These are phyloP conservation scores for Ferrisia virgata DNA, from an alignment of 2,888 invertebrate genomes.

Conservation along the genomic window DNA sequence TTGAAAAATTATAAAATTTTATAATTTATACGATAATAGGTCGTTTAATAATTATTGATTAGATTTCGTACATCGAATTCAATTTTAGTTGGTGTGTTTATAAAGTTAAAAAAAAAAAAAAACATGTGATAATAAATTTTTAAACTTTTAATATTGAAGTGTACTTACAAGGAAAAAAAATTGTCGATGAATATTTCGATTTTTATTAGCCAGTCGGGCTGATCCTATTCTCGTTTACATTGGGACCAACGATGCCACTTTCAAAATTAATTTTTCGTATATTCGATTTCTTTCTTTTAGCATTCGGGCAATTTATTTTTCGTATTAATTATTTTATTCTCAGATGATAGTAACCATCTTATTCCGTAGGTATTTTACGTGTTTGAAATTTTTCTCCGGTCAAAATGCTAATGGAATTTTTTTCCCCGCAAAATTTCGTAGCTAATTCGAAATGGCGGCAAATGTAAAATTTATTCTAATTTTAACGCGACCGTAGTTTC, in stretches of 20 bases:
- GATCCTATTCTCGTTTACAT: neutral
- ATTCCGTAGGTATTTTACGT: too few relatives aligned
- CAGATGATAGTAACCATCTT: too few relatives aligned
- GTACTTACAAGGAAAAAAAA: neutral
- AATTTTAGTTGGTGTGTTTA: neutral
- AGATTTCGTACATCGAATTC: neutral
- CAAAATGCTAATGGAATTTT: neutral
- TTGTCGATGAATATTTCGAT: neutral
- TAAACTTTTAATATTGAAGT: neutral
- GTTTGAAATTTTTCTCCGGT: too few relatives aligned
- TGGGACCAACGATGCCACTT: neutral
- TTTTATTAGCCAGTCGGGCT: neutral
- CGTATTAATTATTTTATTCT: too few relatives aligned
- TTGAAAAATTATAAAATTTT: neutral
- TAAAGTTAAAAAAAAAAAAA: neutral
- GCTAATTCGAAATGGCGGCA: neutral
- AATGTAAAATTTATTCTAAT: neutral
- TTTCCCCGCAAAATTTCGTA: neutral
- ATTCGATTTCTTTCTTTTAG: neutral
- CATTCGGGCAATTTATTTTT: too few relatives aligned
- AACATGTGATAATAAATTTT: conserved; percentile 2
- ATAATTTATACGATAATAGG: too few relatives aligned
- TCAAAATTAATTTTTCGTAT: neutral
- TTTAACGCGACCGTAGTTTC: neutral
- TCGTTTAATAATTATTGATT: neutral